These are phyloP conservation scores for Neosilurus mollespiculum DNA, from an alignment of 2,797 vertebrate genomes.

Conservation along the genomic window DNA sequence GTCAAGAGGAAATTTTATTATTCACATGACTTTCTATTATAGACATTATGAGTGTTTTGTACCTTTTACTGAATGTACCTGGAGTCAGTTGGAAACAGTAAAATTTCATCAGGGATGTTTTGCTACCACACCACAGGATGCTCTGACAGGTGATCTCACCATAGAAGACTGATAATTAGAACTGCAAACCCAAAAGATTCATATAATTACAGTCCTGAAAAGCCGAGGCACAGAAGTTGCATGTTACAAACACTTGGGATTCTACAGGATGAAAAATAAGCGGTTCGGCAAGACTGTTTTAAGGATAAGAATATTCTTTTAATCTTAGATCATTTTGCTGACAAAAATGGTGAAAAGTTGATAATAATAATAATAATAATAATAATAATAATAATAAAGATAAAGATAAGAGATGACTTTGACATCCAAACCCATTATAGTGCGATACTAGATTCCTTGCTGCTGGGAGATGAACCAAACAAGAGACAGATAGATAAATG, in stretches of 20 bases:
- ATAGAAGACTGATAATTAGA: constrained; percentile 7
- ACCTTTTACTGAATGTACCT: constrained; percentile 32
- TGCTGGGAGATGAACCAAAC: too few species aligned
- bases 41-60: not conserved
- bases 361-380: not conserved
- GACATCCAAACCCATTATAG: too few species aligned
- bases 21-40: not conserved
- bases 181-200: not conserved
- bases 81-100: not conserved
- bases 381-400: not conserved
- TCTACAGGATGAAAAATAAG: not conserved
- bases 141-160: constrained; percentile 11
- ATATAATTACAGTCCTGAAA: constrained; percentile 11
- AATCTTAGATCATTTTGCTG: not conserved
- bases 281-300: not conserved
- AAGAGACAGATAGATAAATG: too few species aligned
- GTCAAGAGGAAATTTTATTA: constrained; percentile 11
- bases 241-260: not conserved
- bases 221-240: not conserved
- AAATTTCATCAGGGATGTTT: constrained; percentile 33
- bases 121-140: constrained; percentile 6
- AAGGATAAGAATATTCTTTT: not conserved
- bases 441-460: too few species aligned
- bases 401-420: not conserved
- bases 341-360: not conserved